phyloP scores from a whole-genome alignment of 2,888 invertebrate species.

The Rhopalosiphum nymphaeae region DNA sequence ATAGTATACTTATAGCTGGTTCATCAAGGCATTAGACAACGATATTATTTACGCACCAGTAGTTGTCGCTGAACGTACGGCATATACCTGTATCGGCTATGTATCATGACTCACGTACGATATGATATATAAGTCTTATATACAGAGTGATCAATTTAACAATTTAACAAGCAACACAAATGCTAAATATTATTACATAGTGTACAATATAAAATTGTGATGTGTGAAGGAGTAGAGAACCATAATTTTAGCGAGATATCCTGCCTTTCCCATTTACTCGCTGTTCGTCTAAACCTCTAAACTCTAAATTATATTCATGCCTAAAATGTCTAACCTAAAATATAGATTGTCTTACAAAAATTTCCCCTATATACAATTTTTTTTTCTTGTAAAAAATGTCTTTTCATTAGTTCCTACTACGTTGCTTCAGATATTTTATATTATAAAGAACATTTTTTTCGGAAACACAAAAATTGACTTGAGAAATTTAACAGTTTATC shows the following conservation, averaged over 20 bases:
- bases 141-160: neutral
- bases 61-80: neutral
- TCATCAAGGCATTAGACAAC: neutral
- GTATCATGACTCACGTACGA: neutral
- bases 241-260: neutral
- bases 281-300: neutral
- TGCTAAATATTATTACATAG: neutral
- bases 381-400: neutral
- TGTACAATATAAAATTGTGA: neutral
- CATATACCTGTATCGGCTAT: no score
- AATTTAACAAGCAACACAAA: neutral
- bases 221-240: neutral
- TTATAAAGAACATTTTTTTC: neutral
- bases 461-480: neutral
- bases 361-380: no score
- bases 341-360: no score
- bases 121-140: neutral
- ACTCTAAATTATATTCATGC: neutral
- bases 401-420: neutral
- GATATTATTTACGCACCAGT: slow-evolving; percentile 31
- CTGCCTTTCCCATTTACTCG: neutral
- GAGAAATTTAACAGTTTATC: neutral
- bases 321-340: no score
- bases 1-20: neutral
- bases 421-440: neutral